phyloP scores from a whole-genome alignment of 2,797 vertebrate genomes.

The Alcedo quadribrachys region DNA sequence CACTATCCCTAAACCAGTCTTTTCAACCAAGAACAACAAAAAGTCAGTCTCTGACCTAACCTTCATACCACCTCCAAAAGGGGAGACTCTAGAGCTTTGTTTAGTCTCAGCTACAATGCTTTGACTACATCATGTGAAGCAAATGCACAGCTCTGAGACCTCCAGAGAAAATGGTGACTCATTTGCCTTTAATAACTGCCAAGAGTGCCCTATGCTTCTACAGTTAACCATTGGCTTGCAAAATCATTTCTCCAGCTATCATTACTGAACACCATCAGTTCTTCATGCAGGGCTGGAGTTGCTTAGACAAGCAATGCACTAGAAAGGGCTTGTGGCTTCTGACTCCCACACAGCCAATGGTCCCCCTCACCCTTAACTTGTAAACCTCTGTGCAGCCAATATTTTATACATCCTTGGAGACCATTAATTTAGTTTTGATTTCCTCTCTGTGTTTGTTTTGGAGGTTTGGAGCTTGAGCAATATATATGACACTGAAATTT shows the following conservation, averaged over 20 bases:
- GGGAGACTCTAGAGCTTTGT: not conserved
- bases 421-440: constrained; percentile 78
- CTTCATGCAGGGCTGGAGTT: not conserved
- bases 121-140: not conserved
- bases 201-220: not conserved
- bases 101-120: not conserved
- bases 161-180: not conserved
- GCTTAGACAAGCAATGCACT: not conserved
- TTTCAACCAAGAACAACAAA: not conserved
- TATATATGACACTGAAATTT: constrained; percentile 44
- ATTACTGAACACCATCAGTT: not conserved
- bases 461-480: constrained; percentile 59
- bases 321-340: not conserved
- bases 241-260: not conserved
- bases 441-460: constrained; percentile 74
- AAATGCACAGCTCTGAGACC: not conserved
- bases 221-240: not conserved
- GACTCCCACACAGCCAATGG: not conserved
- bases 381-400: constrained; percentile 24
- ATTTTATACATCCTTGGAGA: constrained; percentile 74
- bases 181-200: not conserved
- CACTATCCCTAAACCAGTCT: not conserved
- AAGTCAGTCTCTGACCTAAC: not conserved
- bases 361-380: not conserved
- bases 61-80: not conserved